Evolutionary conservation across 2,888 invertebrate species (phyloP), one percentile per base, ranked within the genome.

Genomic region (Polyommatus iphigenia): DNA sequence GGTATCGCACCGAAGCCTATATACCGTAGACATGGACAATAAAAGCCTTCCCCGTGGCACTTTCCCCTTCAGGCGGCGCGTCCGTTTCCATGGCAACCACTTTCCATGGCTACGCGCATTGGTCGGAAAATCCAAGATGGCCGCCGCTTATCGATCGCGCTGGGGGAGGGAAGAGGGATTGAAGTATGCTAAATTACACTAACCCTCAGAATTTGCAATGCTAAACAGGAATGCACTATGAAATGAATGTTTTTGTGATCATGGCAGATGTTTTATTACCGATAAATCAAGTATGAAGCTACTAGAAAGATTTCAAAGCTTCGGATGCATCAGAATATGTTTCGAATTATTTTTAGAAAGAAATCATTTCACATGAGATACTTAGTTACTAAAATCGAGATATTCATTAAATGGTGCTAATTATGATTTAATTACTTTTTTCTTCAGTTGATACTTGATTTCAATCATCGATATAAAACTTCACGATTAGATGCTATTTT

Each of bases 61-160:
- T 92, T 92, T 92, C 93, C 92, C 93, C 91, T 92, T 90, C 86
- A 83, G 83, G 81, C 80, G 80, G 81, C 46, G 83, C 84, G 86
- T 86, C 86, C 83, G 93, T 94, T 87, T 82, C 90, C 84, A 88
- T 88, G 83, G 85, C 87, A 86, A 93, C 90, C 81, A 87, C 86
- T 92, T 93, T 93, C 89, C 94, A 91, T 90, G 87, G 86, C 89
- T 86, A 89, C 92, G 87, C 84, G 91, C 88, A 94, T 94, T 94
- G 94, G 94, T 91, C 87, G 94, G 94, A 87, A 94, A 94, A 94
- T 93, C 89, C 94, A 94, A 94, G 85, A 94, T 94, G 94, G 94
- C 94, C 24, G 87, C 85, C 79, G 72, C 71, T 79, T 91, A 93
- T 92, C 91, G 94, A 94, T 94, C 93, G 89, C 80, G 80, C 81